phyloP scores from a whole-genome alignment of 2,888 invertebrate species.

The Drosophila lacicola region DNA sequence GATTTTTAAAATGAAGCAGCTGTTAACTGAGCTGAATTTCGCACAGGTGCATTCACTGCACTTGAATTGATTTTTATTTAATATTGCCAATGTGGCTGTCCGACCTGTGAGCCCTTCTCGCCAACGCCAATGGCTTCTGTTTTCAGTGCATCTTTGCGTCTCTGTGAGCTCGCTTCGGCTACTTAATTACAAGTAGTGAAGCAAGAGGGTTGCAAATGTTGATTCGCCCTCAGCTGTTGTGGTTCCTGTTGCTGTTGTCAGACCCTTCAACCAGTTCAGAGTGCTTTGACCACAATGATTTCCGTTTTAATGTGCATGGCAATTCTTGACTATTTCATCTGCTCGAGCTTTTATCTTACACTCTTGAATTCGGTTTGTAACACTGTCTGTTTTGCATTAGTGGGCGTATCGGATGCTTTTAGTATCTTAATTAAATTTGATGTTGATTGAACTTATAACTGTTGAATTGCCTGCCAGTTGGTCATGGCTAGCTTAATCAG shows the following conservation, averaged over 20 bases:
- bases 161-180: constrained; percentile 19
- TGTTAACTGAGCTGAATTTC: neutral
- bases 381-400: constrained; percentile 43
- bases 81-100: constrained; percentile 6
- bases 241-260: constrained; percentile 26
- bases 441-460: constrained; percentile 75
- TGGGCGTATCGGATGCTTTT: constrained; percentile 65
- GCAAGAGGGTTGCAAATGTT: constrained; percentile 42
- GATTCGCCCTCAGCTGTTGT: constrained; percentile 36
- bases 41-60: constrained; percentile 1
- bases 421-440: constrained; percentile 77
- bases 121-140: too few relatives aligned
- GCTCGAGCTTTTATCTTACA: constrained; percentile 2
- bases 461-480: constrained; percentile 31
- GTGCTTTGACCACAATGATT: constrained; percentile 66
- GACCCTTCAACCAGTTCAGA: constrained; percentile 18
- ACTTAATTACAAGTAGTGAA: constrained; percentile 52
- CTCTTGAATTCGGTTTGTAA: constrained; percentile 28
- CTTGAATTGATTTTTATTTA: constrained; percentile 6
- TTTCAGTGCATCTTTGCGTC: neutral
- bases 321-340: constrained; percentile 15
- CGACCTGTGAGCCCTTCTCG: constrained; percentile 1
- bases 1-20: constrained; percentile 22
- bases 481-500: constrained; percentile 39
- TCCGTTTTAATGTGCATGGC: constrained; percentile 60